A percentile compares a stretch with the other conserved stretches of the same genome.
Conservation (phyloP, 2,797 vertebrate genomes). For the Lates japonicus region DNA sequence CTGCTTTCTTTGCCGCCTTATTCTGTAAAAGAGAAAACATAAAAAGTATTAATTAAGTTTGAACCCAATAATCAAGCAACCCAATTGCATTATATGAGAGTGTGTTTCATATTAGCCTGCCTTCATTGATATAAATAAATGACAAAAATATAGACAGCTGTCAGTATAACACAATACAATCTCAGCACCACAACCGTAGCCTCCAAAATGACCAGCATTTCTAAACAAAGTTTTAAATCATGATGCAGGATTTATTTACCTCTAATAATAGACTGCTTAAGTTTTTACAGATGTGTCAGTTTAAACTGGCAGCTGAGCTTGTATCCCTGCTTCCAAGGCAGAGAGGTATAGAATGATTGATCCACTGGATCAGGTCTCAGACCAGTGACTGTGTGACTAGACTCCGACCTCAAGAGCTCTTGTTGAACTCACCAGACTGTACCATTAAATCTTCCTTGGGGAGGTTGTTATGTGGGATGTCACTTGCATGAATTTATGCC, state of each 20-base stretch:
- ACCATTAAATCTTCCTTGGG: slow-evolving; percentile 70
- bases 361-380: slow-evolving; percentile 40
- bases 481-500: slow-evolving; percentile 86
- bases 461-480: slow-evolving; percentile 68
- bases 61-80: not conserved
- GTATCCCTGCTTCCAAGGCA: not conserved
- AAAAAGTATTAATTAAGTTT: not conserved
- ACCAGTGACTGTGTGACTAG: slow-evolving; percentile 59
- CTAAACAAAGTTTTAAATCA: not conserved
- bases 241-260: not conserved
- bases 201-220: not conserved
- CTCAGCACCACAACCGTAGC: not conserved
- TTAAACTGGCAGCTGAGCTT: not conserved
- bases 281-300: not conserved
- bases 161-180: not conserved
- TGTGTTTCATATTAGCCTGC: not conserved
- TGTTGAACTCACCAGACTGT: slow-evolving; percentile 71
- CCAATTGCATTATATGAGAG: not conserved
- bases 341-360: slow-evolving; percentile 21
- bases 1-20: slow-evolving; percentile 1
- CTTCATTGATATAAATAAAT: not conserved
- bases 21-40: not conserved
- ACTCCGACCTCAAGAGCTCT: slow-evolving; percentile 56
- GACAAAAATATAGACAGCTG: not conserved
- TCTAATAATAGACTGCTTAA: not conserved